Base-by-base conservation (phyloP, 2,113 vertebrate species). In the Tetraodon nigroviridis region DNA sequence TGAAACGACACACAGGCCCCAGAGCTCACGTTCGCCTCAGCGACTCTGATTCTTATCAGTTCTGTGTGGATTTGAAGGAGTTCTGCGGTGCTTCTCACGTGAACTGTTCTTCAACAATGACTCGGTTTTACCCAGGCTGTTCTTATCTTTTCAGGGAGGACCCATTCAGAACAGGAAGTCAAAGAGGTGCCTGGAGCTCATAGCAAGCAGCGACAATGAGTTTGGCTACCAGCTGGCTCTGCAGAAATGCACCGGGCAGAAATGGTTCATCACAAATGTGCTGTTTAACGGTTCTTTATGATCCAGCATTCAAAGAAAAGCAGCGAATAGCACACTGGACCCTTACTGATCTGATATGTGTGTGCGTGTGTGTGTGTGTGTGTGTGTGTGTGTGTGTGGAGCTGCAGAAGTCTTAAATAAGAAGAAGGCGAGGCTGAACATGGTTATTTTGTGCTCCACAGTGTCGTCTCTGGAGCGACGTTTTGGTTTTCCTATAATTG, bases 151-250 rank as follows among this genome's bases (percentile, higher is more conserved):
- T 54, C 82, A 99, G 96, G 95, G 94, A 92, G 95, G 96, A 70
- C 86, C 93, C 78, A 95, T 98, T 88, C 95, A 98, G 91, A 99
- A 98, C 89, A 93, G 88, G 83, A 96, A 97, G 89, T 98, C 96
- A 79, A 98, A 94, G 88, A 90, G 95, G 81, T 99, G 96, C 74
- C 90, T 99, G 58, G 96, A 99, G 87, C 82, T 99, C n/a, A 90
- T 94, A 84, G 92, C 91, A 63, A 95, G 89, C 88, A 93, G 69
- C 1, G 94, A 96, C 62, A 92, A 87, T 46, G 95, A 97, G 73
- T 99, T 97, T 17, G 95, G 95, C 41, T 98, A 92, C 87, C 93
- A 96, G 24, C 92, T 98, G 62, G 89, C 93, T 63, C 90, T 99
- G 63, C 94, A 98, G 88, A 94, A 94, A 84, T 99, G 96, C 89